A percentile compares a stretch with the other conserved stretches of the same genome.
Evolutionary conservation across 92 coral and sea anemone species (phyloP).

Genomic region (Phymanthus crucifer): DNA sequence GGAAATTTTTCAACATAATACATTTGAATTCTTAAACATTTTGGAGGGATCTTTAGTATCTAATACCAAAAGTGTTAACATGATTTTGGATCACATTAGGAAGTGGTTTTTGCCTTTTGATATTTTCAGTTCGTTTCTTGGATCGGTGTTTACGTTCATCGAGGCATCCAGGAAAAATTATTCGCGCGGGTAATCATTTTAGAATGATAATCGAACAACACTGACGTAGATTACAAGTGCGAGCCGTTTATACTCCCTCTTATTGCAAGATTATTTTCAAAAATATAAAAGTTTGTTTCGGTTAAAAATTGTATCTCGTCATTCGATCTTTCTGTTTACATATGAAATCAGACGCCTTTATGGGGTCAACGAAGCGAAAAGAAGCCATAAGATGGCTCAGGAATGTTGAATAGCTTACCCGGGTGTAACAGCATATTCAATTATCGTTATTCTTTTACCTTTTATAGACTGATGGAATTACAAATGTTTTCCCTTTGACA

Average conservation of each 20-base stretch:
- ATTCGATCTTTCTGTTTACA: slow-evolving; percentile 13
- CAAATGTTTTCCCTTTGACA: slow-evolving; percentile 3
- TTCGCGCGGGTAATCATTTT: neutral
- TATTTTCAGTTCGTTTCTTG: neutral
- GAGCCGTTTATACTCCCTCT: too few relatives aligned
- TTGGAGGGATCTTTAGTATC: neutral
- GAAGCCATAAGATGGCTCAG: neutral
- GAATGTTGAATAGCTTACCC: neutral
- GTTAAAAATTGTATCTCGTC: neutral
- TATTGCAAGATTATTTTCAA: neutral
- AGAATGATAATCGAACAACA: too few relatives aligned
- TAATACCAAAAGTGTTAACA: neutral
- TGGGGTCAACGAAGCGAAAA: slow-evolving; percentile 4
- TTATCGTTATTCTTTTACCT: neutral
- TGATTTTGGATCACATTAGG: neutral
- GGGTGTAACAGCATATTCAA: neutral
- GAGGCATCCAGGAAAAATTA: neutral
- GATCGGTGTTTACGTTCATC: neutral
- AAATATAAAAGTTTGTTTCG: neutral
- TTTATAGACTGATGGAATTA: neutral
- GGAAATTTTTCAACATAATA: neutral
- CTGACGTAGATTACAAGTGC: too few relatives aligned
- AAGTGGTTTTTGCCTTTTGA: neutral
- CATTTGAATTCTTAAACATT: neutral
- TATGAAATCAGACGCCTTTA: neutral